Conservation (phyloP, 1,140 invertebrate genomes). For the Rhizoglyphus robini region DNA sequence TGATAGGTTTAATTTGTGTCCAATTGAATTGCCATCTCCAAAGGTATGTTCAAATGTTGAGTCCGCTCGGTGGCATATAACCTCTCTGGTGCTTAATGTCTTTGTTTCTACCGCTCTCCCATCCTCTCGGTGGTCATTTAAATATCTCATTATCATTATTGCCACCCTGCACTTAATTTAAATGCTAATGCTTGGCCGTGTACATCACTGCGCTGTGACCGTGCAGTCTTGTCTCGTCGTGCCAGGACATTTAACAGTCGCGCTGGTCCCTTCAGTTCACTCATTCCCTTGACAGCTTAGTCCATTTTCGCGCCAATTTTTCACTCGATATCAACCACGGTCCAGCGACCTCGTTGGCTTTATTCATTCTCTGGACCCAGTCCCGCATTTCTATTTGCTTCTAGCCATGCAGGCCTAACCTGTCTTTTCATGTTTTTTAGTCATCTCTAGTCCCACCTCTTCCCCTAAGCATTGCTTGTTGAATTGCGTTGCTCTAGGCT, state of each 20-base stretch:
- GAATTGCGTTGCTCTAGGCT: not conserved
- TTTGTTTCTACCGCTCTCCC: not conserved
- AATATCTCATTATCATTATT: not conserved
- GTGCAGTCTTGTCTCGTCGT: not conserved
- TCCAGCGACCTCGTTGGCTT: too few relatives aligned
- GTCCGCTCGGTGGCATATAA: too few relatives aligned
- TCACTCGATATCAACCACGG: not conserved
- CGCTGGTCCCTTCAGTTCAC: not conserved
- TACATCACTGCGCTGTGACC: too few relatives aligned
- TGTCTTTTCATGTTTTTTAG: not conserved
- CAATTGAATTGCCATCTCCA: too few relatives aligned
- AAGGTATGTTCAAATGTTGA: too few relatives aligned
- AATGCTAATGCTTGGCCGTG: constrained; percentile 8
- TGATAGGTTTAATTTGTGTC: too few relatives aligned
- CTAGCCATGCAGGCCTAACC: not conserved
- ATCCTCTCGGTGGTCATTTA: constrained; percentile 2
- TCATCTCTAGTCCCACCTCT: not conserved
- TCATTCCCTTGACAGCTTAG: not conserved
- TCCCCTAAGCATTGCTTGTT: too few relatives aligned
- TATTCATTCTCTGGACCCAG: too few relatives aligned
- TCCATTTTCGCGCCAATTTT: constrained; percentile 4
- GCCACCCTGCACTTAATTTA: not conserved
- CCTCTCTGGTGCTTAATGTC: too few relatives aligned
- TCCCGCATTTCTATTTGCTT: not conserved
- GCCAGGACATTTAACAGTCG: not conserved